phyloP scores from a whole-genome alignment of 2,797 vertebrate genomes.

The Ctenopoma multispine region DNA sequence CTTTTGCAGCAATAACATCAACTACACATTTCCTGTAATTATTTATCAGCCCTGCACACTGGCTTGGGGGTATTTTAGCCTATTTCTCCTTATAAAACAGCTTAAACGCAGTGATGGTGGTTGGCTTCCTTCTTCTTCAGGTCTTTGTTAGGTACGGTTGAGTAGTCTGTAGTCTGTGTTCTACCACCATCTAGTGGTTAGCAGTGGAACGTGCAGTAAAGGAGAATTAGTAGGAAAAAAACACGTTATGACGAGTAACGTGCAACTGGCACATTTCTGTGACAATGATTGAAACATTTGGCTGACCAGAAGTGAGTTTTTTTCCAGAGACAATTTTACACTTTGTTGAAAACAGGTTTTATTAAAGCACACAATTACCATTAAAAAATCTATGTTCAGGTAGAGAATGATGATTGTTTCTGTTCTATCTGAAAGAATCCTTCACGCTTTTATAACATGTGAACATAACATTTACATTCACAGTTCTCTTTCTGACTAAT shows the following conservation, averaged over 20 bases:
- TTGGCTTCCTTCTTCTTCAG: no score
- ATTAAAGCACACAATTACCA: neutral
- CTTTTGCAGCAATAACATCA: no score
- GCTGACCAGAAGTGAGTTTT: conserved; percentile 1
- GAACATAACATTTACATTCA: neutral
- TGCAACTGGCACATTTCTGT: neutral
- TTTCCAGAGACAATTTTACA: neutral
- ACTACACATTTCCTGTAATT: no score
- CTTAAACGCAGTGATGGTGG: no score
- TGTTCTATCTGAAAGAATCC: neutral
- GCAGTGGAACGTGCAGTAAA: neutral
- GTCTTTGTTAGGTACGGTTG: no score
- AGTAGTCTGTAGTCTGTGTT: neutral
- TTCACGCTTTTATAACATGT: neutral
- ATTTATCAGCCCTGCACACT: no score
- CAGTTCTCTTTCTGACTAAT: neutral
- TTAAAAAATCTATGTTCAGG: neutral
- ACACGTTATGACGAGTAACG: conserved; percentile 1
- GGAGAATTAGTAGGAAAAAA: accelerated
- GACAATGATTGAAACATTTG: conserved; percentile 9
- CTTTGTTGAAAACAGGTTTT: neutral
- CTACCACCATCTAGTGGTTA: conserved; percentile 59
- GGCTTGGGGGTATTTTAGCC: no score
- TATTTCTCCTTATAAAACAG: no score
- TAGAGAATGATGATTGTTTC: neutral